These are phyloP conservation scores for Catocala nupta DNA, from an alignment of 2,888 invertebrate genomes.

Conservation along the genomic window DNA sequence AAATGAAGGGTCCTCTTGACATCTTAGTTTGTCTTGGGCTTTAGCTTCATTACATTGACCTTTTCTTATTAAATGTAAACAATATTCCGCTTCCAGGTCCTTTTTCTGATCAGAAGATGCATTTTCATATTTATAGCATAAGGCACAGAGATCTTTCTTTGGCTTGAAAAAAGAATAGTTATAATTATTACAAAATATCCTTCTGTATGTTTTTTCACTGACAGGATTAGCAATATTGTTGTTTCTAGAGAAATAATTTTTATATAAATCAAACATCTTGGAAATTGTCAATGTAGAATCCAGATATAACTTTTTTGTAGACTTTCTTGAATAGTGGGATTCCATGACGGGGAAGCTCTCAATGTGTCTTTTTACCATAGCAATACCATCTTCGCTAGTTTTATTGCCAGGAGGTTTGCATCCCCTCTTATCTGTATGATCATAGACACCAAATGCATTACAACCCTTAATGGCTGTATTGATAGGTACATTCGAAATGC, in stretches of 20 bases:
- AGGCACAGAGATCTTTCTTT: no score
- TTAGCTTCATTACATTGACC: no score
- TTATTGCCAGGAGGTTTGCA: conserved; percentile 13
- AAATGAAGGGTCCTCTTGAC: neutral
- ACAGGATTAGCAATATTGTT: conserved; percentile 8
- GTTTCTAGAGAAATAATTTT: conserved; percentile 9
- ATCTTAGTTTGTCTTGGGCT: no score
- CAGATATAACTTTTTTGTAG: conserved; percentile 7
- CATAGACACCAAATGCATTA: conserved; percentile 12
- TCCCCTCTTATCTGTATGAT: conserved; percentile 9
- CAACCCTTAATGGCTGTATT: conserved; percentile 20
- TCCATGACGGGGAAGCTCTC: conserved; percentile 19
- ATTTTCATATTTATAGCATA: no score
- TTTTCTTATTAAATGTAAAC: no score
- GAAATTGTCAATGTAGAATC: conserved; percentile 18
- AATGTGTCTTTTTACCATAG: conserved; percentile 21
- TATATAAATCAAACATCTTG: conserved; percentile 23
- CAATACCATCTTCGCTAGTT: conserved; percentile 12
- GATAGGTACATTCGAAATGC: conserved; percentile 21
- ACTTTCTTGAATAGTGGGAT: conserved; percentile 14
- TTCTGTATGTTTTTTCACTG: conserved; percentile 21
- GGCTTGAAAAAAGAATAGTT: no score
- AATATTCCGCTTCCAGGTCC: no score
- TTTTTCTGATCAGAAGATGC: no score
- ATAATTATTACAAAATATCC: conserved; percentile 23